Evolutionary conservation across 1,140 invertebrate genomes (phyloP), one percentile per base, ranked within the genome.

Genomic region (Maniola jurtina): DNA sequence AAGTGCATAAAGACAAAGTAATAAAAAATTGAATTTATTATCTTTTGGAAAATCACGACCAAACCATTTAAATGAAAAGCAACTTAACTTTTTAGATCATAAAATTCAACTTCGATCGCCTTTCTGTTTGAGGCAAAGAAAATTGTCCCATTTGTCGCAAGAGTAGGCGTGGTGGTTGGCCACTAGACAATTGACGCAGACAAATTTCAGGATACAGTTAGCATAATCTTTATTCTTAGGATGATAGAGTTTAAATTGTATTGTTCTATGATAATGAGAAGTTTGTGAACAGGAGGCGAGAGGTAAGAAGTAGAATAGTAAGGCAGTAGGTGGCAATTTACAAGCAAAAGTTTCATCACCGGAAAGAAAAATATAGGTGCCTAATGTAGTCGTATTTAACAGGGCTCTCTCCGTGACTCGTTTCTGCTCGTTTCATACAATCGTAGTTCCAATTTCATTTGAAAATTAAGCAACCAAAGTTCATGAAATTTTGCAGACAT

Each of bases 91-190:
- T 9, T 0, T n/a, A 4, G 7, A 6, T 0, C 1, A 25, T 76
- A 76, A 11, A 52, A 40, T 59, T 36, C 11, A 70, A 66, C 70
- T 45, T 77, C 7, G 25, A 36, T 25, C 14, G 13, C 13, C 52
- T 62, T 36, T 50, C 64, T 55, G 64, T 45, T 61, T 59, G 69
- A 57, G 5, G 10, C 52, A 45, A 72, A 77, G 75, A 79, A 81
- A 80, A 82, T 61, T 83, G 80, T 84, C 77, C 73, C 76, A 73
- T 78, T 82, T 84, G 77, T 80, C 80, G 83, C 83, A 83, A 82
- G 55, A 69, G 75, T 64, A 74, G 80, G 80, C 82, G 82, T 81
- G 82, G 79, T 79, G 71, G 75, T 78, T 71, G 64, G 42, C 42
- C 42, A 75, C 72, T 77, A 76, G 69, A 64, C 75, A 63, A 61